Percentiles rank a stretch among this genome's conserved stretches.
phyloP scores from a whole-genome alignment of 2,113 vertebrate species.

The Ameiurus melas region DNA sequence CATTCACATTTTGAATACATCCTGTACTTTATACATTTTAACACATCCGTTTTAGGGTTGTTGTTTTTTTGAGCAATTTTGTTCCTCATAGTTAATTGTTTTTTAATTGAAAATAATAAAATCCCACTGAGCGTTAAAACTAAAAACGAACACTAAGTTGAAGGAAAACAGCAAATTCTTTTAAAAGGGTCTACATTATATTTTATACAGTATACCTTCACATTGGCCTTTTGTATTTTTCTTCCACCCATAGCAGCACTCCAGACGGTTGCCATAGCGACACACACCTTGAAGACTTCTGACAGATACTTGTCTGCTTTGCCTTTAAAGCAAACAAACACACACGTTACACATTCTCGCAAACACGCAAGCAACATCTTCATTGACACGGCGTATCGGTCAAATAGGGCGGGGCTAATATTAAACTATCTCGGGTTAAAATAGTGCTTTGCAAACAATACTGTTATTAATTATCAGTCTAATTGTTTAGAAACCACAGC shows the following conservation, averaged over 20 bases:
- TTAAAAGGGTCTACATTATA: neutral
- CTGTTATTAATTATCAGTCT: no score
- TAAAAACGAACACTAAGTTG: neutral
- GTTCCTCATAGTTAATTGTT: no score
- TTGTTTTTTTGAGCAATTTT: neutral
- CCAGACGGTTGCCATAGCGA: constrained; percentile 82
- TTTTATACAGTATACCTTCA: constrained; percentile 80
- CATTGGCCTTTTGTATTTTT: constrained; percentile 84
- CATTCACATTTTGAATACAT: neutral
- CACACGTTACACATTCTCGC: neutral
- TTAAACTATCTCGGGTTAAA: no score
- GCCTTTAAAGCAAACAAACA: constrained; percentile 59
- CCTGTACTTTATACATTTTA: neutral
- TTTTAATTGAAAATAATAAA: neutral
- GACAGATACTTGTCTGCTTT: constrained; percentile 66
- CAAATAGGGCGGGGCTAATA: no score
- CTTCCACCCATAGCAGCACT: constrained; percentile 95
- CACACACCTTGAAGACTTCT: constrained; percentile 82
- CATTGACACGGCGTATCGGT: neutral
- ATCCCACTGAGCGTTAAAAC: neutral
- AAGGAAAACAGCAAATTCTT: neutral
- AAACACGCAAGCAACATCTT: neutral
- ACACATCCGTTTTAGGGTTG: neutral
- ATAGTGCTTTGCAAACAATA: no score
- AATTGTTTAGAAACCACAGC: neutral